Percentiles rank a stretch among this genome's conserved stretches.
Evolutionary conservation across 2,888 invertebrate genomes (phyloP).

Genomic region (Trypoxylon attenuatum): DNA sequence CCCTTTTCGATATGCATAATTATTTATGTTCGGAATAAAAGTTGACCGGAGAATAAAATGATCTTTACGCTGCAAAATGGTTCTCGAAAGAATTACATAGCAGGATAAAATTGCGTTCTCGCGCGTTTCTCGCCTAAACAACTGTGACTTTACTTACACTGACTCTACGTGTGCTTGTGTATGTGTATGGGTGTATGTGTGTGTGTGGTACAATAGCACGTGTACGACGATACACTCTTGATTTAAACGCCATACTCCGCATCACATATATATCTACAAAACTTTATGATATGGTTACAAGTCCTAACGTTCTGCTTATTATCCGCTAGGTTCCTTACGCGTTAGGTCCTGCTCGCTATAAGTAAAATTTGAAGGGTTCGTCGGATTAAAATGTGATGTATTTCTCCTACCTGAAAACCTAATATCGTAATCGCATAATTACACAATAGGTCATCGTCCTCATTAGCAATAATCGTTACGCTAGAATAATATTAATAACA

Average conservation of each 20-base stretch:
- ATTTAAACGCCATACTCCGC: slow-evolving; percentile 45
- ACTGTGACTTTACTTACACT: neutral
- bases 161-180: neutral
- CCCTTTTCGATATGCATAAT: no score
- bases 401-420: slow-evolving; percentile 32
- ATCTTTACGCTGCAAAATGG: slow-evolving; percentile 5
- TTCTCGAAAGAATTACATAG: slow-evolving; percentile 20
- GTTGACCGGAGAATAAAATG: no score
- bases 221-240: slow-evolving; percentile 41
- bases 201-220: slow-evolving; percentile 5
- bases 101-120: neutral
- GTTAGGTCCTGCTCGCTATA: slow-evolving; percentile 54
- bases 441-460: no score
- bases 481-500: slow-evolving; percentile 24
- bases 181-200: neutral
- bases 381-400: slow-evolving; percentile 39
- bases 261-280: slow-evolving; percentile 52
- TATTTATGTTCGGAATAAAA: no score
- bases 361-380: slow-evolving; percentile 27
- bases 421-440: slow-evolving; percentile 19
- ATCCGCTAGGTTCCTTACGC: slow-evolving; percentile 38
- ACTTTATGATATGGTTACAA: slow-evolving; percentile 65
- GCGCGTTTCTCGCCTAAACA: slow-evolving; percentile 6
- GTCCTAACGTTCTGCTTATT: slow-evolving; percentile 52
- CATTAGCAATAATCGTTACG: slow-evolving; percentile 4